Evolutionary conservation across 2,113 vertebrate species (phyloP).

Genomic region (Equus przewalskii): DNA sequence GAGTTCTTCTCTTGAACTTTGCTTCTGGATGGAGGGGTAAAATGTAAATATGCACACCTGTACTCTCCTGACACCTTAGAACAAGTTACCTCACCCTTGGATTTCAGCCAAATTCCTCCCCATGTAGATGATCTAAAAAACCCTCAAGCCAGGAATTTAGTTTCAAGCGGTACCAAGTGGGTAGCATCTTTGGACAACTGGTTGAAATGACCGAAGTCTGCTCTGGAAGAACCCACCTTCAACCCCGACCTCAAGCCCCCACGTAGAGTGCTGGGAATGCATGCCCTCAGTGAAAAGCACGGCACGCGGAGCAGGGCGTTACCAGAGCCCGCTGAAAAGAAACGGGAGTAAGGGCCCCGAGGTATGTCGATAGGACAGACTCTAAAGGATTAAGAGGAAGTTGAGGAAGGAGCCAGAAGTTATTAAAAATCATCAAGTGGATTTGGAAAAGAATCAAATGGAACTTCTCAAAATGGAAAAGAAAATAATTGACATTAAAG

Average conservation of each 20-base stretch:
- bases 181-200: not conserved
- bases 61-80: not conserved
- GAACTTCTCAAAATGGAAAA: not conserved
- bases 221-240: not conserved
- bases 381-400: not conserved
- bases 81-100: not conserved
- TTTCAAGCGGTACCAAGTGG: not conserved
- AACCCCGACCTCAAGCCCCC: not conserved
- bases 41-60: not conserved
- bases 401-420: not conserved
- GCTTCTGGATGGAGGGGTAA: not conserved
- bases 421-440: not conserved
- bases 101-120: not conserved
- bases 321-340: not conserved
- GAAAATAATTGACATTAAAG: not conserved
- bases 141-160: not conserved
- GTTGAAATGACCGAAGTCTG: not conserved
- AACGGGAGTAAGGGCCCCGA: not conserved
- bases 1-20: not conserved
- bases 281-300: not conserved
- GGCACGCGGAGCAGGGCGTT: fast-evolving
- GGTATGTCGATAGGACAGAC: not conserved
- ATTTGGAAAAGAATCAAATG: not conserved
- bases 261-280: not conserved
- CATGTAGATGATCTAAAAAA: not conserved